Base-by-base conservation (phyloP, 2,888 invertebrate genomes). In the Allophyes oxyacanthae region DNA sequence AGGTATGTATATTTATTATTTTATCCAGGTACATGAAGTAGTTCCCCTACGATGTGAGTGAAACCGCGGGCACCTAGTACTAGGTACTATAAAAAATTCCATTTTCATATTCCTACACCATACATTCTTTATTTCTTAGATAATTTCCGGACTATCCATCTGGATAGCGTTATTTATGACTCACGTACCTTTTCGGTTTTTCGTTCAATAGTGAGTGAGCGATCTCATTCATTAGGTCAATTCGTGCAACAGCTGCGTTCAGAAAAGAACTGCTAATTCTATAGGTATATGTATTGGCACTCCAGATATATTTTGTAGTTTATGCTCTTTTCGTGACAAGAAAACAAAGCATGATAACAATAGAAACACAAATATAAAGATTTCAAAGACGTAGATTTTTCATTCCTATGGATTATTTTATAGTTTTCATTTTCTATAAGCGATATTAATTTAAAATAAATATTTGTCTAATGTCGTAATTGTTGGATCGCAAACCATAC, bases 191-290 rank as follows among this genome's bases (percentile, higher is more conserved):
- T 58, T 67, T 46, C 13, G 52, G 33, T 48, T 30, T 57, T 36
- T 30, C 53, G 11, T 53, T 53, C 52, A 34, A 58, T 52, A 51
- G 43, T 63, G 65, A 69, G 48, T 38, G 43, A 54, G 51, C 71
- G 75, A 73, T 61, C 63, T 73, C 74, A 74, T 81, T 81, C 70
- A 79, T 82, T 78, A 78, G 52, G 49, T 33, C 59, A 55, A 64
- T 65, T 64, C 71, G 72, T 59, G 53, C 62, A 74, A 59, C 74
- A 63, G 50, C 66, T 72, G 73, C 61, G 64, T 57, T 50, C 59
- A 43, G 50, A 62, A 68, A 60, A 41, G 36, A 46, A 55, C 8
- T 53, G 28, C 36, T 56, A 44, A 25, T 52, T 15, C 48, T 11
- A 25, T 34, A 28, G 34, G 9, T 49, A 38, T 42, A 36, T 13